Conservation (phyloP, 2,888 invertebrate species). For the Drosophila fulvimacula region DNA sequence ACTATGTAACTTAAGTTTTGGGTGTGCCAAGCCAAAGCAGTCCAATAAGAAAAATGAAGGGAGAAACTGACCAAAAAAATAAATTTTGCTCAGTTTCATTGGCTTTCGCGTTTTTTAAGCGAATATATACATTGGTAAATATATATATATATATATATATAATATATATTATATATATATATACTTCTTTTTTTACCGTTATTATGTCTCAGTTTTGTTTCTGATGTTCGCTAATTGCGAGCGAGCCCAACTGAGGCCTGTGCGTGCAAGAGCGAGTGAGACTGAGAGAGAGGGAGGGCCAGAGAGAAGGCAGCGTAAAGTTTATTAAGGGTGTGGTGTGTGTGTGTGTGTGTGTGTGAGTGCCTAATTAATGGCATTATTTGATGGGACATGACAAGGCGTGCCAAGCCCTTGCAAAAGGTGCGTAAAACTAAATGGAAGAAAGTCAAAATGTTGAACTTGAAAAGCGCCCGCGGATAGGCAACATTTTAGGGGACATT, state of each 20-base stretch:
- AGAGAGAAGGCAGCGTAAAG: not conserved
- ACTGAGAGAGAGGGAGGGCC: not conserved
- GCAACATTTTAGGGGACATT: conserved; percentile 33
- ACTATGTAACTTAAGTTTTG: conserved; percentile 48
- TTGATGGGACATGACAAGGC: conserved; percentile 55
- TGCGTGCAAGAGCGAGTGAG: not conserved
- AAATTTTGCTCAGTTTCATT: conserved; percentile 46
- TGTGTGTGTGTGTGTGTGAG: conserved; percentile 41
- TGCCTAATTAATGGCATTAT: conserved; percentile 77
- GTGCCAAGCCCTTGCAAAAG: conserved; percentile 60
- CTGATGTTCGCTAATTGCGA: conserved; percentile 74
- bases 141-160: not conserved
- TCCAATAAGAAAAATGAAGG: conserved; percentile 19
- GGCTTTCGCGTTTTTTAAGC: conserved; percentile 49
- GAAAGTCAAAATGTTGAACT: conserved; percentile 45
- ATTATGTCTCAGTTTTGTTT: conserved; percentile 71
- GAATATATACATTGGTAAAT: conserved; percentile 12
- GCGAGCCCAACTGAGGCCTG: conserved; percentile 14
- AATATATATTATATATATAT: conserved; percentile 3
- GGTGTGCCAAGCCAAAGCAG: conserved; percentile 51
- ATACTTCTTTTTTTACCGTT: conserved; percentile 30
- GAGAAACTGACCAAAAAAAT: conserved; percentile 17
- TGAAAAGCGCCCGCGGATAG: conserved; percentile 47
- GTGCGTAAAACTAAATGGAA: conserved; percentile 42
- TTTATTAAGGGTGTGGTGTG: conserved; percentile 55